Base-by-base conservation (phyloP, 2,113 vertebrate species). In the Agapornis roseicollis region DNA sequence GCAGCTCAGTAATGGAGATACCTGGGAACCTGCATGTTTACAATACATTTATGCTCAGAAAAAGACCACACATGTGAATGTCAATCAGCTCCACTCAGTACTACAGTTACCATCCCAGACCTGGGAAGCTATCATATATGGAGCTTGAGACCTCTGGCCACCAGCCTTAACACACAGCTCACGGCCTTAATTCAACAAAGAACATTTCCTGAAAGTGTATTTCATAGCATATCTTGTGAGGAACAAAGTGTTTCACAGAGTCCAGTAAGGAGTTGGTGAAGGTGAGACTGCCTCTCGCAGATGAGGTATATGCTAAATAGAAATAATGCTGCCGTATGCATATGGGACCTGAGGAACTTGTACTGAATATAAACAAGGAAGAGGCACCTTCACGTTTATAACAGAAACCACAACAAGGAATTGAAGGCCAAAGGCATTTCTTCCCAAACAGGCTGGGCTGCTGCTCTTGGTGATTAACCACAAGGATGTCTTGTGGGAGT, bases 271-370 rank as follows among this genome's bases (percentile, higher is more conserved):
- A 82, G 3, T 15, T 53, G 78, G 27, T 7, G 76, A 23, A 69
- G 71, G 2, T 12, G 22, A 49, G 72, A 13, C 46, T 8, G 44
- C 93, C 79, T 79, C 92, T 80, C 28, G 3, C 83, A 16, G 15
- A 12, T 95, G 96, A 97, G 96, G 96, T 95, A 96, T 95, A 73
- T 79, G 95, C 69, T 69, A 65, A 79, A 35, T 18, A 74, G 88
- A 76, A 78, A 14, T 2, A 44, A 71, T 2, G 84, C 74, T 50
- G 91, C 68, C 9, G 33, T 13, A 46, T 46, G 58, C 80, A 7
- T 8, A 7, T 11, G 82, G 86, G 37, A 95, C 90, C 94, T 89
- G 88, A 94, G 94, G 79, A 91, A 63, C 49, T 50, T 24, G 76
- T 29, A 11, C 11, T 44, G 87, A 85, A 41, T 3, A 25, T 25